Conservation (phyloP, 2,888 invertebrate species). For the Drosophila falleni region DNA sequence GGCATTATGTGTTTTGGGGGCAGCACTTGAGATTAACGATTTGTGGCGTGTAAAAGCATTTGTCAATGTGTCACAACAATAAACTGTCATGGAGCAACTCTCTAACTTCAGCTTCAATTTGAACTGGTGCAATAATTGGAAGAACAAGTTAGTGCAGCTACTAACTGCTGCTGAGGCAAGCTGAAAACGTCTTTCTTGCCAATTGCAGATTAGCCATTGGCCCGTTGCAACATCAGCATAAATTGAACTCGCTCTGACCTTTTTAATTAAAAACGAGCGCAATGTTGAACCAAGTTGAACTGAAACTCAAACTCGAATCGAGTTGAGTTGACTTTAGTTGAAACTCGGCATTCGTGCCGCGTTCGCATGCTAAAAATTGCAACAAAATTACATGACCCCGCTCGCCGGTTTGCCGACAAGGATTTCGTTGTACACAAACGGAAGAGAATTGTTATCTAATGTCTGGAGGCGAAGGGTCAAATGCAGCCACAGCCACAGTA, state of each 20-base stretch:
- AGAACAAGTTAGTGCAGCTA: conserved; percentile 2
- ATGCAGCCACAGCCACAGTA: conserved; percentile 53
- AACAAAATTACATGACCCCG: conserved; percentile 65
- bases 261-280: conserved; percentile 71
- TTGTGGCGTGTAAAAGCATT: conserved; percentile 73
- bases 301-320: conserved; percentile 19
- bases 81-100: conserved; percentile 47
- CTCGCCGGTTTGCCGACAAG: conserved; percentile 37
- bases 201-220: conserved; percentile 36
- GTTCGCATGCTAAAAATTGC: conserved; percentile 77
- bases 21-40: conserved; percentile 66
- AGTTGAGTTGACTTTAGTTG: conserved; percentile 1
- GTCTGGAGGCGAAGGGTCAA: conserved; percentile 78
- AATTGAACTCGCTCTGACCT: conserved; percentile 71
- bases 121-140: conserved; percentile 28
- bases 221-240: conserved; percentile 67
- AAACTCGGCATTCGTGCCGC: conserved; percentile 64
- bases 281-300: conserved; percentile 34
- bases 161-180: conserved; percentile 35
- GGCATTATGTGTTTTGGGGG: conserved; percentile 49
- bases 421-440: conserved; percentile 51
- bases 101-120: conserved; percentile 5
- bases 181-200: conserved; percentile 40
- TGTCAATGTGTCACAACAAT: conserved; percentile 76
- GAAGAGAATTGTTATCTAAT: conserved; percentile 76